phyloP scores from a whole-genome alignment of 2,113 vertebrate species.

The Pontoporia blainvillei region DNA sequence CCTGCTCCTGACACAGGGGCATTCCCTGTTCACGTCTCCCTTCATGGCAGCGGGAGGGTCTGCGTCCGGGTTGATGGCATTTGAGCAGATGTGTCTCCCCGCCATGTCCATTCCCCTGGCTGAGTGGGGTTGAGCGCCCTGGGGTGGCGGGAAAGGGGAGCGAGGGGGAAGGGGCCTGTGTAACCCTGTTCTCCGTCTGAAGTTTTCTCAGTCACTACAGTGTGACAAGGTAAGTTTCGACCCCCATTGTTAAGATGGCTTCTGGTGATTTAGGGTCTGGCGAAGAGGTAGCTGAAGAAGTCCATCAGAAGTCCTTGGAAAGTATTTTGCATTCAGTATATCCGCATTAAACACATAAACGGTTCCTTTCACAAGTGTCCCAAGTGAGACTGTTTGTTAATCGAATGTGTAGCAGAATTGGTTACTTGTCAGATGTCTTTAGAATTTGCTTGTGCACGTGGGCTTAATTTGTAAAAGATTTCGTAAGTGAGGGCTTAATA shows the following conservation, averaged over 20 bases:
- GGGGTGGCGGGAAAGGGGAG: neutral
- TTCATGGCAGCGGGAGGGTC: neutral
- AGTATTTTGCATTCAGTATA: neutral
- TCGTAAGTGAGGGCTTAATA: neutral
- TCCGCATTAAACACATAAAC: neutral
- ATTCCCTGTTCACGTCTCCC: neutral
- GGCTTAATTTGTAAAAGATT: neutral
- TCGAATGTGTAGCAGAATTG: neutral
- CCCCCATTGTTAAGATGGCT: accelerated
- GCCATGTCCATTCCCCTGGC: neutral
- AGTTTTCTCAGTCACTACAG: neutral
- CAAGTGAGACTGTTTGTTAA: neutral
- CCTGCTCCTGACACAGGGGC: neutral
- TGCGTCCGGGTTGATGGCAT: neutral
- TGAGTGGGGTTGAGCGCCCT: neutral
- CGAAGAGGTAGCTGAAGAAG: neutral
- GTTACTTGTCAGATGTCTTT: neutral
- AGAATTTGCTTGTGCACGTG: neutral
- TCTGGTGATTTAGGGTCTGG: neutral
- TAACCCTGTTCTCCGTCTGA: neutral
- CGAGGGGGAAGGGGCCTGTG: neutral
- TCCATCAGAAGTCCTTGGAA: neutral
- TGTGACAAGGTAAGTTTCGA: slow-evolving; percentile 44
- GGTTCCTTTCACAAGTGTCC: neutral
- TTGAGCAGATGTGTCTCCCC: neutral